Base-by-base conservation (phyloP, 2,888 invertebrate species). In the Troilus luridus region DNA sequence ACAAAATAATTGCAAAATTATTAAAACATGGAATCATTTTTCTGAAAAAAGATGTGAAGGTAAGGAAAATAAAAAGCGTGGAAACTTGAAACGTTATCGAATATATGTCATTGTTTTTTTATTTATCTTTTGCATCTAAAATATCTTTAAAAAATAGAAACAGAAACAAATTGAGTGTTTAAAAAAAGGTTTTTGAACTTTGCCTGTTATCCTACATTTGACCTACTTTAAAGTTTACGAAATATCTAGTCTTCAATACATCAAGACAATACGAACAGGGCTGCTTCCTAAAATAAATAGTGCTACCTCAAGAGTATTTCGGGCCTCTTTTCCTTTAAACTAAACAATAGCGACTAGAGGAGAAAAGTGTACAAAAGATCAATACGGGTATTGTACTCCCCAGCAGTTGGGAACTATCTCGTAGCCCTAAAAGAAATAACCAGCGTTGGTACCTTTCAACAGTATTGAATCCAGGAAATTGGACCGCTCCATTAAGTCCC, bases 391-490 rank as follows among this genome's bases (percentile, higher is more conserved):
- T 72, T 72, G 72, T 72, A 72, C 14, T 17, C 72, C 14, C 11
- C 14, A 72, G 72, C 72, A 72, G 72, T 72, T 72, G 72, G 72
- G 27, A 11, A 72, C 72, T 72, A 24, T 72, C 72, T 72, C 72
- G 72, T 72, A 72, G 27, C 14, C 27, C 72, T 72, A 72, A 72
- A 72, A 72, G 72, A 72, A 72, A 72, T 72, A 72, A 72, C 72
- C 72, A 72, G 27, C 27, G n/a, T 67, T 27, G 27, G 72, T 72
- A 72, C 72, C 72, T 72, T 72, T 72, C 72, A 72, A 14, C 14
- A 72, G 72, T 72, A 72, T 72, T 72, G 72, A 27, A 72, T 24
- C 27, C 72, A 72, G 72, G 72, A 72, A 72, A 72, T 72, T 72
- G 72, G 72, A 72, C 72, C 27, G 27, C 14, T 14, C 72, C 72